Evolutionary conservation across 2,797 vertebrate genomes (phyloP).

Genomic region (Pseudochromis fuscus): DNA sequence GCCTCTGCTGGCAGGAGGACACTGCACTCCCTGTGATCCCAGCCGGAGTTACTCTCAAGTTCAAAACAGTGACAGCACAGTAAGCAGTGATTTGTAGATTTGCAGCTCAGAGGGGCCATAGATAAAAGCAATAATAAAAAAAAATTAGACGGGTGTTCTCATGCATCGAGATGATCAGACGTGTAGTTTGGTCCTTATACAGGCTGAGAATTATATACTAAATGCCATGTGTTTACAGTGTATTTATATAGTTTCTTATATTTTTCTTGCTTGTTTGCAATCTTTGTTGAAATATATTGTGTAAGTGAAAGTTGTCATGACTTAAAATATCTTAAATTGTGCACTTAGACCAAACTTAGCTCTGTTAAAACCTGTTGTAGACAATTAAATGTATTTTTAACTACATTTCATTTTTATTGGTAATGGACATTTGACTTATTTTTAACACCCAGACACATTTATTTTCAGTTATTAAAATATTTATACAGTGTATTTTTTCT

Average conservation of each 20-base stretch:
- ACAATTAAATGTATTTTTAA: neutral
- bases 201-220: neutral
- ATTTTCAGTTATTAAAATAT: neutral
- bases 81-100: slow-evolving; percentile 30
- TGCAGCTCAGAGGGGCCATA: slow-evolving; percentile 19
- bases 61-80: slow-evolving; percentile 34
- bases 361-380: neutral
- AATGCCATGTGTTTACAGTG: no score
- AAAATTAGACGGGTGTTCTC: neutral
- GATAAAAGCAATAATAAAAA: no score
- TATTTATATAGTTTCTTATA: no score
- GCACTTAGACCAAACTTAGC: neutral
- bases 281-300: no score
- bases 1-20: slow-evolving; percentile 74
- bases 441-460: neutral
- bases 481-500: neutral
- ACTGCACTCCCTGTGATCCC: slow-evolving; percentile 76
- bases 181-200: neutral
- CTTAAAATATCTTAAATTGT: no score
- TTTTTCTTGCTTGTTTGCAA: no score
- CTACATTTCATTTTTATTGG: no score
- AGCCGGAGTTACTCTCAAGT: slow-evolving; percentile 48
- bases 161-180: neutral
- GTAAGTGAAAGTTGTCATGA: no score
- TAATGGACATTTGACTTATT: neutral